Conservation (phyloP, 1,140 invertebrate species). For the Drosophila ogumai region DNA sequence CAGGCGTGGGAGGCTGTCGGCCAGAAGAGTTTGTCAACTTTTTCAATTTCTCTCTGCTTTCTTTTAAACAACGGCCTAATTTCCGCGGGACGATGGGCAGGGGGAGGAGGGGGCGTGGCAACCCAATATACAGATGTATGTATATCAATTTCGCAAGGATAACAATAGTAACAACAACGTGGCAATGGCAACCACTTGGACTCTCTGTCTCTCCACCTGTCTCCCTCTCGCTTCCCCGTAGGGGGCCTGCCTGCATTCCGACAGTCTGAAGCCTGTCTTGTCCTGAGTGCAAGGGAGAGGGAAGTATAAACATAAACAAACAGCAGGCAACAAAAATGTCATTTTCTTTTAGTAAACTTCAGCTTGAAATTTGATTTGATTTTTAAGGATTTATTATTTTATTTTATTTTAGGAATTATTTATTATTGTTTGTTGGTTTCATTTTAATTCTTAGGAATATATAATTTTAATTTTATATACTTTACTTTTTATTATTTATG, state of each 20-base stretch:
- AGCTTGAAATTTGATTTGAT: background rate
- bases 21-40: conserved; percentile 4
- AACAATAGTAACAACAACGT: conserved; percentile 61
- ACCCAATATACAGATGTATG: background rate
- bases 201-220: conserved; percentile 4
- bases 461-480: no score
- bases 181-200: conserved; percentile 56
- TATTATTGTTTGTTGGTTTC: no score
- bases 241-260: conserved; percentile 14
- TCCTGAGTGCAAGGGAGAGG: conserved; percentile 2
- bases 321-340: background rate
- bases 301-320: conserved; percentile 13
- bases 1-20: conserved; percentile 20
- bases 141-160: conserved; percentile 22
- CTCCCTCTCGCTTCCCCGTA: background rate
- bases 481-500: no score
- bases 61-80: conserved; percentile 18
- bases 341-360: no score
- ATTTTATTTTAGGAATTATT: background rate
- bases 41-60: background rate
- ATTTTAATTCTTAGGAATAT: no score
- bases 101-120: conserved; percentile 4
- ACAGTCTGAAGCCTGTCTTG: conserved; percentile 15
- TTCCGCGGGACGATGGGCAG: background rate
- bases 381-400: background rate